Percentiles rank a stretch among this genome's conserved stretches.
Evolutionary conservation across 92 coral and sea anemone species (phyloP).

Genomic region (Epizoanthus scotinus): DNA sequence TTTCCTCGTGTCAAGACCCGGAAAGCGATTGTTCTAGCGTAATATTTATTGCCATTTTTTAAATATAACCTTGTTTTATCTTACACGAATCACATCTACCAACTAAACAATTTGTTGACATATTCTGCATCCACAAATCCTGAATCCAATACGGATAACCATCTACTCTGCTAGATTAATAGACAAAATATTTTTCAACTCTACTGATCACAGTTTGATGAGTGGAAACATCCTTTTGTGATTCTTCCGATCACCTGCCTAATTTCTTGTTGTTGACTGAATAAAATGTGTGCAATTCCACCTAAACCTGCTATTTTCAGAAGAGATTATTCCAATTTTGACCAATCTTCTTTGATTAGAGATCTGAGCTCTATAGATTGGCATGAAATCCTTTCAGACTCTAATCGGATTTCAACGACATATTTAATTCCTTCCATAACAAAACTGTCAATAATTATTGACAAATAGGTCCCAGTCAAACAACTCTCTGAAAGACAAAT

Average conservation of each 20-base stretch:
- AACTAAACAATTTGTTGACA: too few species aligned
- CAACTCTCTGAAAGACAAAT: slow-evolving; percentile 6
- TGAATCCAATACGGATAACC: too few species aligned
- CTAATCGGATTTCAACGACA: slow-evolving; percentile 32
- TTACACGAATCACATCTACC: too few species aligned
- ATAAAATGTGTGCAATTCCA: background rate
- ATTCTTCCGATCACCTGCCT: slow-evolving; percentile 40
- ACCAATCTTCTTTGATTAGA: slow-evolving; percentile 2
- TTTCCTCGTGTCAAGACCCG: too few species aligned
- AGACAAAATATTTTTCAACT: too few species aligned
- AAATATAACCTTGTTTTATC: too few species aligned
- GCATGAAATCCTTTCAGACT: slow-evolving; percentile 17
- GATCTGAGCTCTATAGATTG: slow-evolving; percentile 33
- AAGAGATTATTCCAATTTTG: slow-evolving; percentile 36
- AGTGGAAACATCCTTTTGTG: too few species aligned
- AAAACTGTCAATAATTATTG: slow-evolving; percentile 18
- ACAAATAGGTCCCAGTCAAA: slow-evolving; percentile 35
- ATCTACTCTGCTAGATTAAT: too few species aligned
- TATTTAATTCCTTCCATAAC: slow-evolving; percentile 23
- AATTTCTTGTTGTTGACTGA: slow-evolving; percentile 28
- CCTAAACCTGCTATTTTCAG: slow-evolving; percentile 7
- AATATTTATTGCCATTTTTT: too few species aligned
- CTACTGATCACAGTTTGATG: too few species aligned
- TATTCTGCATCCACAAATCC: too few species aligned
- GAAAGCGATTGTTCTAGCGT: too few species aligned